Percentiles rank a stretch among this genome's conserved stretches.
Conservation (phyloP, 2,888 invertebrate species). For the Eupeodes latifasciatus region DNA sequence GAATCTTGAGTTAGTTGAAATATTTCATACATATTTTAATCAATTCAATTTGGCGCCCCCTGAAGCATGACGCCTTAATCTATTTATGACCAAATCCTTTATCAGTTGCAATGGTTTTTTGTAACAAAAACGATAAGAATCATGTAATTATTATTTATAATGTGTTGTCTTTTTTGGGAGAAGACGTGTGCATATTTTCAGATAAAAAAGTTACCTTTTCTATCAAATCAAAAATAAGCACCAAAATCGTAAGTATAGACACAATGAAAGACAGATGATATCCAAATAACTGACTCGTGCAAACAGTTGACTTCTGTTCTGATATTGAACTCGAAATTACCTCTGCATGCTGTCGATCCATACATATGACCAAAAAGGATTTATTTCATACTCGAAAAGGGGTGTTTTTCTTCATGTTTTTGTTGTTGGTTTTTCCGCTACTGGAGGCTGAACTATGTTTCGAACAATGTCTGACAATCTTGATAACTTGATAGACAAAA, state of each 20-base stretch:
- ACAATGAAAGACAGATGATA: slow-evolving; percentile 24
- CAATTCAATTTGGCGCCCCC: too few species aligned
- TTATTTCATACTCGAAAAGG: slow-evolving; percentile 57
- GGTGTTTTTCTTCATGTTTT: slow-evolving; percentile 44
- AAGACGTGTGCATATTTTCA: slow-evolving; percentile 54
- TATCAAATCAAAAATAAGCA: slow-evolving; percentile 49
- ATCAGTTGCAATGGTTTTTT: not conserved
- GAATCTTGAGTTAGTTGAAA: too few species aligned
- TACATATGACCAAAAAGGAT: slow-evolving; percentile 39
- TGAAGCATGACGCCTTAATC: too few species aligned
- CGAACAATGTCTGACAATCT: slow-evolving; percentile 47
- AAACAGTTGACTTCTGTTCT: slow-evolving; percentile 63
- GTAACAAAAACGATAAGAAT: slow-evolving; percentile 54
- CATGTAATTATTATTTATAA: slow-evolving; percentile 74
- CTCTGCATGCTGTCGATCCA: slow-evolving; percentile 69
- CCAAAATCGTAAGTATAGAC: not conserved
- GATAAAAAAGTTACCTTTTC: slow-evolving; percentile 15
- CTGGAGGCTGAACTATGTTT: slow-evolving; percentile 51
- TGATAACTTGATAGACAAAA: slow-evolving; percentile 68
- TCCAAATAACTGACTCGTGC: slow-evolving; percentile 56
- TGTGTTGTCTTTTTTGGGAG: slow-evolving; percentile 46
- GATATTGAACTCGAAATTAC: slow-evolving; percentile 73
- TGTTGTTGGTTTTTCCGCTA: not conserved
- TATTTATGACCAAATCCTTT: not conserved
- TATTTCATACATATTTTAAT: too few species aligned